These are phyloP conservation scores for Clunio marinus DNA, from an alignment of 2,888 invertebrate genomes.

Conservation along the genomic window DNA sequence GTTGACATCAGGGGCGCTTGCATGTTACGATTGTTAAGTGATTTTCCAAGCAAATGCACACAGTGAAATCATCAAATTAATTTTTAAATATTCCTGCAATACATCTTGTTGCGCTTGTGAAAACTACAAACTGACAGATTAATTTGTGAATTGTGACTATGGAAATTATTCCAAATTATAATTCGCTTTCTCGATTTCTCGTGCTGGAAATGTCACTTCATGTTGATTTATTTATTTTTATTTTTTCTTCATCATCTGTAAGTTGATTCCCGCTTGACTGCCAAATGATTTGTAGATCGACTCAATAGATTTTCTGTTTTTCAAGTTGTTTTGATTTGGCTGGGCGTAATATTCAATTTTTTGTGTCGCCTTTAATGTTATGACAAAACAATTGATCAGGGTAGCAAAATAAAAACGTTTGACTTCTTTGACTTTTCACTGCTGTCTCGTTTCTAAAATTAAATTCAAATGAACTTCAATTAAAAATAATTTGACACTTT, in stretches of 20 bases:
- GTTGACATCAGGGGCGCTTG: not conserved
- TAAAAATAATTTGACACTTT: too few relatives aligned
- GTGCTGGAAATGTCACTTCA: conserved; percentile 12
- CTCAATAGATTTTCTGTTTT: too few relatives aligned
- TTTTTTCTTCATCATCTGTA: not conserved
- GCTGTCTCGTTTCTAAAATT: too few relatives aligned
- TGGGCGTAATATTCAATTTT: not conserved
- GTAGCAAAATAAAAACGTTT: not conserved
- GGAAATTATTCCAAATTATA: not conserved
- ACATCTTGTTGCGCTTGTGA: not conserved
- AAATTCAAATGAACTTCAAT: not conserved
- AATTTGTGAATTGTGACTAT: not conserved
- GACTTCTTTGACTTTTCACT: too few relatives aligned
- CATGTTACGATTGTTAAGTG: conserved; percentile 17
- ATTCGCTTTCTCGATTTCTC: conserved; percentile 5
- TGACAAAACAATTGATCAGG: not conserved
- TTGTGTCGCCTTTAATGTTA: not conserved
- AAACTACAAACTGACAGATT: conserved; percentile 27
- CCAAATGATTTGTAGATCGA: not conserved
- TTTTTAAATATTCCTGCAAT: conserved; percentile 1
- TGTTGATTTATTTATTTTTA: conserved; percentile 22
- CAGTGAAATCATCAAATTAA: not conserved
- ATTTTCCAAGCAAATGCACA: conserved; percentile 35
- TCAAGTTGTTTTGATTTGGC: not conserved
- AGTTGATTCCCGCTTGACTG: not conserved